Conservation (phyloP, 2,113 vertebrate genomes). For the Dipodomys ordii region DNA sequence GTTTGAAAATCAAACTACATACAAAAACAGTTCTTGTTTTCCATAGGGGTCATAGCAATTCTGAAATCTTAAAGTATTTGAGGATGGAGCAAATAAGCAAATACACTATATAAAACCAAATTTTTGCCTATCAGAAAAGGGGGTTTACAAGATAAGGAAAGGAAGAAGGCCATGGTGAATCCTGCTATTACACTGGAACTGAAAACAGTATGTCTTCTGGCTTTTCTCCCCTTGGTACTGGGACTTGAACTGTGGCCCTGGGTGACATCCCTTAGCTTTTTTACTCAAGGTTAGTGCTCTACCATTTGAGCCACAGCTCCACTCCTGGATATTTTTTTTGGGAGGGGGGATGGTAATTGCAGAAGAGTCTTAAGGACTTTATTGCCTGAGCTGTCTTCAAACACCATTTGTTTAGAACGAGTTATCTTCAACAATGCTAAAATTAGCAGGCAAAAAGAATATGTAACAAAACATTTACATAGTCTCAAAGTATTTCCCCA, state of each 20-base stretch:
- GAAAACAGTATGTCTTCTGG: not conserved
- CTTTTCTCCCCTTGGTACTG: not conserved
- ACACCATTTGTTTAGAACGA: not conserved
- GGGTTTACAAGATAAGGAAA: not conserved
- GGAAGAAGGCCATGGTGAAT: not conserved
- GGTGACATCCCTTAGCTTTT: no score
- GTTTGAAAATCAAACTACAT: not conserved
- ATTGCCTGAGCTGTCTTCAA: no score
- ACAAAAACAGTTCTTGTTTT: not conserved
- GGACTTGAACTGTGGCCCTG: no score
- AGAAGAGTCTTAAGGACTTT: no score
- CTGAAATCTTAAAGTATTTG: not conserved
- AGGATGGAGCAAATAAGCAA: not conserved
- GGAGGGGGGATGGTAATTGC: no score
- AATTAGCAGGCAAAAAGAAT: constrained; percentile 39
- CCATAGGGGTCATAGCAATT: not conserved
- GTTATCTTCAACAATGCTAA: constrained; percentile 14
- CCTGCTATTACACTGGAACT: not conserved
- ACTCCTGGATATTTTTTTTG: no score
- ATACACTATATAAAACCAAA: not conserved
- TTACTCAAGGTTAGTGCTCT: no score
- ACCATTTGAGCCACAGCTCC: no score
- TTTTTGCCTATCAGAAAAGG: constrained; percentile 4
- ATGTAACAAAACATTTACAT: constrained; percentile 27
- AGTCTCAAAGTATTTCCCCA: not conserved